phyloP scores from a whole-genome alignment of 1,140 invertebrate species.

The Drosophila tristis region DNA sequence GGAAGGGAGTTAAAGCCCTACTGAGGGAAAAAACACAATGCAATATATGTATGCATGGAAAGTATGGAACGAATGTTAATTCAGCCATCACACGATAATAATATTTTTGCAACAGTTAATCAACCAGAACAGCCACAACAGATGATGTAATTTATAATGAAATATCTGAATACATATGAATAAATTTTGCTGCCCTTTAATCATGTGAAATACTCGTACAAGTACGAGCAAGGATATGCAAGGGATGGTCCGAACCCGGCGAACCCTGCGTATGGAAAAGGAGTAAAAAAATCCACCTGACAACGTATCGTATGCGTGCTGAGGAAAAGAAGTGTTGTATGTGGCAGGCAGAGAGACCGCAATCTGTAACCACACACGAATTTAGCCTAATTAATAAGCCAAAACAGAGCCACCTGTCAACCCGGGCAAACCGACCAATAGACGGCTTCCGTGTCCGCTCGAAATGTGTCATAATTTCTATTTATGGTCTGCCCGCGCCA shows the following conservation, averaged over 20 bases:
- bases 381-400: slow-evolving; percentile 76
- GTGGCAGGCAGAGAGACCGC: slow-evolving; percentile 39
- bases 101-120: background rate
- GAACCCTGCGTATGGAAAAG: slow-evolving; percentile 26
- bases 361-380: slow-evolving; percentile 69
- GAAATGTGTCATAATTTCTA: slow-evolving; percentile 81
- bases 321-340: background rate
- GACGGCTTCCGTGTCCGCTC: slow-evolving; percentile 71
- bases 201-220: too few species aligned
- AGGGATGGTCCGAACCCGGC: background rate
- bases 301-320: slow-evolving; percentile 53
- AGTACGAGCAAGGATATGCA: too few species aligned
- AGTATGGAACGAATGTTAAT: too few species aligned
- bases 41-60: too few species aligned
- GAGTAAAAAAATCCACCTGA: slow-evolving; percentile 14
- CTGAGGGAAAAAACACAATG: background rate
- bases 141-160: slow-evolving; percentile 33
- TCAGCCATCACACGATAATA: too few species aligned
- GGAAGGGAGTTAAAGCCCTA: background rate
- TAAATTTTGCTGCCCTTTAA: too few species aligned
- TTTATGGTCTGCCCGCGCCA: slow-evolving; percentile 59
- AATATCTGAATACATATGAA: background rate
- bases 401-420: slow-evolving; percentile 12
- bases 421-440: slow-evolving; percentile 39
- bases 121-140: slow-evolving; percentile 1